phyloP scores from a whole-genome alignment of 2,797 vertebrate species.

The Acrocephalus scirpaceus region DNA sequence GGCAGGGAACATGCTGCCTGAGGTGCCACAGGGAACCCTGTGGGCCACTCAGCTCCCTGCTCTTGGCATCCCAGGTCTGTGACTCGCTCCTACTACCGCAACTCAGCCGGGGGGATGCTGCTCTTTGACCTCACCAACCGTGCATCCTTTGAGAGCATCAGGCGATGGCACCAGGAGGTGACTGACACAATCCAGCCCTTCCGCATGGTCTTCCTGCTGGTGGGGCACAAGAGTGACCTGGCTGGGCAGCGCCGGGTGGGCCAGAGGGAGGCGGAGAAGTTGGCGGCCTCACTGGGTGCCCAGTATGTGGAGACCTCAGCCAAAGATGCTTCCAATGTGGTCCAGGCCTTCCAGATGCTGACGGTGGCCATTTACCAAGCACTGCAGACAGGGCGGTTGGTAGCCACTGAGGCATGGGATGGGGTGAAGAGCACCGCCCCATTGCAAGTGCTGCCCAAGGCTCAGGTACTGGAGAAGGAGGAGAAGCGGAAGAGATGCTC shows the following conservation, averaged over 20 bases:
- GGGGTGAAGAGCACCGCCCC: conserved; percentile 78
- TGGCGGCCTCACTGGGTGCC: conserved; percentile 76
- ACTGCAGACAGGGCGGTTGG: conserved; percentile 74
- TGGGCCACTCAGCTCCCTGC: neutral
- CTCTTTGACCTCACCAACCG: conserved; percentile 85
- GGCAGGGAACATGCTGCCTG: neutral
- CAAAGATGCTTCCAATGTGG: conserved; percentile 81
- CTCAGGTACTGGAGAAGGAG: neutral
- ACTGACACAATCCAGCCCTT: conserved; percentile 78
- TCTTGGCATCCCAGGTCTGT: conserved; percentile 78
- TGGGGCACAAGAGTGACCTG: conserved; percentile 86
- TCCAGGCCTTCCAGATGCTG: conserved; percentile 79
- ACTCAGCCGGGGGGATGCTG: conserved; percentile 84
- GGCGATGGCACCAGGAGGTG: conserved; percentile 83
- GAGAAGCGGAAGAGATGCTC: conserved; percentile 22
- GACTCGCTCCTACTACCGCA: conserved; percentile 87
- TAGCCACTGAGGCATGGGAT: conserved; percentile 79
- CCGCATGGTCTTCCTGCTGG: conserved; percentile 81
- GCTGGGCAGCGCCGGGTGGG: conserved; percentile 67
- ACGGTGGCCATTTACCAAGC: conserved; percentile 77
- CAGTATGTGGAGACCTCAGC: conserved; percentile 84
- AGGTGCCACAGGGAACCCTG: rapidly evolving
- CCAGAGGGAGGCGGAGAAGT: conserved; percentile 78
- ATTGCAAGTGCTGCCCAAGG: rapidly evolving
- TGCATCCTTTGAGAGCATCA: conserved; percentile 82